Evolutionary conservation across 2,113 vertebrate genomes (phyloP).

Genomic region (Eleginops maclovinus): DNA sequence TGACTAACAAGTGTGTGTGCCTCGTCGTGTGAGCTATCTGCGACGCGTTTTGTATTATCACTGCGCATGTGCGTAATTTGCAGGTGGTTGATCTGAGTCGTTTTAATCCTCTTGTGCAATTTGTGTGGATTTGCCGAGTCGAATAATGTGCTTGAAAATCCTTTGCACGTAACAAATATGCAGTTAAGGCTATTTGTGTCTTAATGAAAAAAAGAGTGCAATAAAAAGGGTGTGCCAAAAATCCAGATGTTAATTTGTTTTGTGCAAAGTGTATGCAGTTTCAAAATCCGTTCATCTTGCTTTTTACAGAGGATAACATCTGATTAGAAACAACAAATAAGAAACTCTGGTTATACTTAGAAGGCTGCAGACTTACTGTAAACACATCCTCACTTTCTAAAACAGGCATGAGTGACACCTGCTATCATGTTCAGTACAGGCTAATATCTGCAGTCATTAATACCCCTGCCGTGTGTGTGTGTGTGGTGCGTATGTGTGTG

Average conservation of each 20-base stretch:
- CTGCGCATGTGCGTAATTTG: not conserved
- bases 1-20: too few relatives aligned
- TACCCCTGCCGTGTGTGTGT: slow-evolving; percentile 30
- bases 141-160: not conserved
- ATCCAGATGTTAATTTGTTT: not conserved
- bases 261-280: not conserved
- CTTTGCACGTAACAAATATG: not conserved
- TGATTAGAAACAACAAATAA: not conserved
- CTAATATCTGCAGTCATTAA: slow-evolving; percentile 56
- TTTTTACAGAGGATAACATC: not conserved
- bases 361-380: slow-evolving; percentile 43
- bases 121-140: too few relatives aligned
- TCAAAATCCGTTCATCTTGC: not conserved
- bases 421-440: slow-evolving; percentile 52
- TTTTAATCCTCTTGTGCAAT: not conserved
- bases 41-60: not conserved
- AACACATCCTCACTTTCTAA: slow-evolving; percentile 9
- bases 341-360: not conserved
- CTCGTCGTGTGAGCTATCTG: not conserved
- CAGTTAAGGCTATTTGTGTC: not conserved
- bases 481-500: slow-evolving; percentile 18
- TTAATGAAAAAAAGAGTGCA: not conserved
- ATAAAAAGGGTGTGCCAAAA: not conserved
- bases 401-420: slow-evolving; percentile 37
- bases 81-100: not conserved